Evolutionary conservation across 2,888 invertebrate species (phyloP), one percentile per base, ranked within the genome.

Genomic region (Acleris emargana): DNA sequence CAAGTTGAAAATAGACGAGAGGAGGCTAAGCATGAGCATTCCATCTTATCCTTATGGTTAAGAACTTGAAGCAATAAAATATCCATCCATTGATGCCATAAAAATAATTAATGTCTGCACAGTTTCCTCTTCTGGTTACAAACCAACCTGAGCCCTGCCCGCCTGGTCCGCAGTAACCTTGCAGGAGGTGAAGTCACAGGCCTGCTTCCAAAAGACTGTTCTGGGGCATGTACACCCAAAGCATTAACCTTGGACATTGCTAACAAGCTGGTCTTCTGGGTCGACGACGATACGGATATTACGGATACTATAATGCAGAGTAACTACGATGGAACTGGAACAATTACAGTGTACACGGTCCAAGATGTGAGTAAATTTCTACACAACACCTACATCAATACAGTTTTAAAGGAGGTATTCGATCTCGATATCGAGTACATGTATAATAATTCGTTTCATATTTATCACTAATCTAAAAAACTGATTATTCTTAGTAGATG

Each of bases 121-220:
- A 55, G 55, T 2, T 55, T 55, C n/a, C 11, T 55, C 11, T 55
- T 55, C 43, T 55, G 42, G 55, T 43, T 43, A n/a, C 55, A 55
- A 45, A 55, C 17, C 55, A 55, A 55, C 55, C 43, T 43, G 1
- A 16, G 25, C 22, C 55, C 55, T 16, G 43, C 55, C 25, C 55
- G 55, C 43, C 25, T 55, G 25, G 55, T 45, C 22, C 55, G 55
- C 43, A 55, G 43, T 25, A 25, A 43, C 17, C 22, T 55, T 1
- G 42, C 55, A n/a, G 55, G 55, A 2, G 22, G 22, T 25, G 6
- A 55, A 16, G 55, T 55, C 9, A 45, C 16, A 6, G 55, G 22
- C 9, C 55, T 55, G 11, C 55, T 55, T 2, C 43, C 11, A 22
- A 43, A 16, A 7, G 43, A 25, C 22, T 55, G 43, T 16, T 43